Conservation (phyloP, 2,113 vertebrate genomes). For the Rhipidura dahli region DNA sequence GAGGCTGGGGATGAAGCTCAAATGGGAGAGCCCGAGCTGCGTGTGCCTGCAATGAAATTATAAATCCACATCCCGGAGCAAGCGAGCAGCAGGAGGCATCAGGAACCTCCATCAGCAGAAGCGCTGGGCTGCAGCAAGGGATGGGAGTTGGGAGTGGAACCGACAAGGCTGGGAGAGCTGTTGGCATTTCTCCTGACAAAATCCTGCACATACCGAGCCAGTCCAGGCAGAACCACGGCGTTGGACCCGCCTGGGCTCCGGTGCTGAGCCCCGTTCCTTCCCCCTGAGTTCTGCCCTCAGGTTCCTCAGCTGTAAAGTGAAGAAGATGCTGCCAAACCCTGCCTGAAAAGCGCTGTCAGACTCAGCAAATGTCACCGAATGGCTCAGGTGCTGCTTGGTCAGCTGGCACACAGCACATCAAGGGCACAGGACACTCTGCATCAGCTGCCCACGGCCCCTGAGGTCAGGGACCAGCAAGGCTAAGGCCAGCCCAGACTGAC, state of each 20-base stretch:
- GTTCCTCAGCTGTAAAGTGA: not conserved
- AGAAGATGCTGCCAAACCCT: not conserved
- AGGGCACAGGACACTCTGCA: not conserved
- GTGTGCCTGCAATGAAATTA: constrained; percentile 19
- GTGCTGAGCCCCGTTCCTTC: not conserved
- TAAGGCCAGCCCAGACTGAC: not conserved
- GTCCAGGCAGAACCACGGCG: not conserved
- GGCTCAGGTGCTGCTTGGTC: not conserved
- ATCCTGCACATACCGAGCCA: not conserved
- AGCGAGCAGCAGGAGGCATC: constrained; percentile 35
- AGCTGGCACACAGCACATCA: not conserved
- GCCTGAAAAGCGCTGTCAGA: not conserved
- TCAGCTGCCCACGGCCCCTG: not conserved
- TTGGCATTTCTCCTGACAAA: not conserved
- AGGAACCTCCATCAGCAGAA: constrained; percentile 21
- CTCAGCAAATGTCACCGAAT: not conserved
- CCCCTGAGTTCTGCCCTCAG: not conserved
- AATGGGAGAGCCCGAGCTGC: not conserved
- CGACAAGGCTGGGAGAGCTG: not conserved
- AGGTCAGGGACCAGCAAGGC: not conserved
- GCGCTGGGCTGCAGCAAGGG: constrained; percentile 13
- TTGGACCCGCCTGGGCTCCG: not conserved
- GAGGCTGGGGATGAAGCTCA: not conserved
- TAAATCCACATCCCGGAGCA: constrained; percentile 28
- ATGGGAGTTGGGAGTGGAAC: constrained; percentile 12